These are phyloP conservation scores for Anolis apletophallus DNA, from an alignment of 2,797 vertebrate species.

Conservation along the genomic window DNA sequence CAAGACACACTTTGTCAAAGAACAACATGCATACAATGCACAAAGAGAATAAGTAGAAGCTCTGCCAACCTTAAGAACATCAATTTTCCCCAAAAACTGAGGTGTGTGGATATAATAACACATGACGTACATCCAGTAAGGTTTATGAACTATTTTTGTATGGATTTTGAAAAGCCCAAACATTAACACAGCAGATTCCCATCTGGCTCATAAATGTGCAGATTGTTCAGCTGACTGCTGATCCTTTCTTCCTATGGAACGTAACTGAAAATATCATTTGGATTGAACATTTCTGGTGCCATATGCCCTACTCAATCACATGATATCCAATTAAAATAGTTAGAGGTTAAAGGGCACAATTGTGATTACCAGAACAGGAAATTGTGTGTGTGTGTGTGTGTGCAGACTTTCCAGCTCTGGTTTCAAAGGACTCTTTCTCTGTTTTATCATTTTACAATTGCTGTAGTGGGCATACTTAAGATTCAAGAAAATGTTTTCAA, in stretches of 20 bases:
- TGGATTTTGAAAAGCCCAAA: neutral
- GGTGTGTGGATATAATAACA: neutral
- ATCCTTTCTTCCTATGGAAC: neutral
- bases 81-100: neutral
- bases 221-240: neutral
- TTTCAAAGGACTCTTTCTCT: neutral
- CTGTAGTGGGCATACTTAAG: neutral
- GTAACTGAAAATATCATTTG: neutral
- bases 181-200: slow-evolving; percentile 6
- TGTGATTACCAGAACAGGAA: neutral
- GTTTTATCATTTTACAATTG: neutral
- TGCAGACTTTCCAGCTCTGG: neutral
- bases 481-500: neutral
- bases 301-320: neutral
- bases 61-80: neutral
- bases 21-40: neutral
- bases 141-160: neutral
- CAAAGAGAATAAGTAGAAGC: neutral
- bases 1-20: neutral
- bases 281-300: neutral
- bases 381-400: neutral
- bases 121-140: neutral
- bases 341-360: neutral
- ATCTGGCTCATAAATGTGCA: slow-evolving; percentile 13
- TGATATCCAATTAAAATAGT: neutral